Percentiles rank a stretch among this genome's conserved stretches.
Conservation (phyloP, 2,113 vertebrate genomes). For the Nanorana parkeri region DNA sequence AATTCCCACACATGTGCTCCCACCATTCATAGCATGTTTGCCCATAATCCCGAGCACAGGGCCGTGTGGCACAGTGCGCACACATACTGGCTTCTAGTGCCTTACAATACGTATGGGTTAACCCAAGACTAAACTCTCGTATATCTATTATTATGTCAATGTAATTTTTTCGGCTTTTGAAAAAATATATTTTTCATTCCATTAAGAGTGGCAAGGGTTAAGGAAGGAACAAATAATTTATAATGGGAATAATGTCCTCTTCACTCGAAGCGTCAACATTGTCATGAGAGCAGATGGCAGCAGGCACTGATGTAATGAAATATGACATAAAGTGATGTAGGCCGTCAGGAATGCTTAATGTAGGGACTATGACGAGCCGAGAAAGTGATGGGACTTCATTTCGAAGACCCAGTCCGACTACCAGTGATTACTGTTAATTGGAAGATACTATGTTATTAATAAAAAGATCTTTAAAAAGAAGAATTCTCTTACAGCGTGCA, state of each 20-base stretch:
- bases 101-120: no score
- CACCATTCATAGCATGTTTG: no score
- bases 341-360: slow-evolving; percentile 36
- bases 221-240: not conserved
- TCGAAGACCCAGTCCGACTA: not conserved
- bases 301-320: slow-evolving; percentile 27
- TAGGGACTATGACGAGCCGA: not conserved
- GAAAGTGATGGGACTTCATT: slow-evolving; percentile 16
- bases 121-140: no score
- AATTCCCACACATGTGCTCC: no score
- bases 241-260: slow-evolving; percentile 22
- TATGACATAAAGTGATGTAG: slow-evolving; percentile 48
- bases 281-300: slow-evolving; percentile 53
- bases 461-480: not conserved
- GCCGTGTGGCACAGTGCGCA: no score
- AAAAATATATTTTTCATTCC: no score
- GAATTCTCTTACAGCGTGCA: no score
- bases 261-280: slow-evolving; percentile 31
- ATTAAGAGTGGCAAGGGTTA: not conserved
- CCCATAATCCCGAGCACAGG: no score
- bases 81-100: no score
- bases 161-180: no score
- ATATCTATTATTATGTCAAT: no score
- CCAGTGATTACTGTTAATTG: not conserved
- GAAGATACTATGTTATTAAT: not conserved